Base-by-base conservation (phyloP, 1,140 invertebrate genomes). In the Diachasmimorpha longicaudata region DNA sequence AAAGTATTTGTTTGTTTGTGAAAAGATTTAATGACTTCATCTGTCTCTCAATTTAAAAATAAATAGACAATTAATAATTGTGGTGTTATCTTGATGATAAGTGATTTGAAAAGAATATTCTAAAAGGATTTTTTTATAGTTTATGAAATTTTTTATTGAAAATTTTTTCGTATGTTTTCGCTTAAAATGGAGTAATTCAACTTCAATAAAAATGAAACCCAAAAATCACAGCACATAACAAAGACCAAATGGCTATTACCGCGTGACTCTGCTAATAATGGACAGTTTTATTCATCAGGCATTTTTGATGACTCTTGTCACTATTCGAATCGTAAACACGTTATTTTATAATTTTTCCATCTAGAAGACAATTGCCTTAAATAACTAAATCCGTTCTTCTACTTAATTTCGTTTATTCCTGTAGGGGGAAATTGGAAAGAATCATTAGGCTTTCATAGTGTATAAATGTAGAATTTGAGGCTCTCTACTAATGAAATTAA, bases 401-500 rank as follows among this genome's bases (percentile, higher is more conserved):
- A 70, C 16, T 46, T 25, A 31, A 66, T 67, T 46, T 74, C 36
- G 44, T 68, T 70, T 46, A 44, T 42, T 39, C 25, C 42, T 42
- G 31, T 73, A 63, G 16, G 31, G 79, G 79, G 79, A 77, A 79
- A 80, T 42, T 71, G 31, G 37, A 25, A 39, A 11, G 48, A 75
- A 69, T 52, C 37, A 25, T 39, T 55, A 82, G 76, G 77, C 75
- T 82, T 36, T 68, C 36, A 52, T 70, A 75, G 44, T 23, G 1
- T 36, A 31, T 31, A 69, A 52, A 70, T 70, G 55, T 70, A 55
- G n/a, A 16, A 44, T 82, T 84, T 79, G 82, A 86, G 48, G 85
- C 86, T 88, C 86, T 88, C 84, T 86, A 85, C 81, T 85, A 87
- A 86, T 85, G 83, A 74, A 73, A 70, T 77, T 73, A 85, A 86